Evolutionary conservation across 2,888 invertebrate species (phyloP).

Genomic region (Aromia moschata): DNA sequence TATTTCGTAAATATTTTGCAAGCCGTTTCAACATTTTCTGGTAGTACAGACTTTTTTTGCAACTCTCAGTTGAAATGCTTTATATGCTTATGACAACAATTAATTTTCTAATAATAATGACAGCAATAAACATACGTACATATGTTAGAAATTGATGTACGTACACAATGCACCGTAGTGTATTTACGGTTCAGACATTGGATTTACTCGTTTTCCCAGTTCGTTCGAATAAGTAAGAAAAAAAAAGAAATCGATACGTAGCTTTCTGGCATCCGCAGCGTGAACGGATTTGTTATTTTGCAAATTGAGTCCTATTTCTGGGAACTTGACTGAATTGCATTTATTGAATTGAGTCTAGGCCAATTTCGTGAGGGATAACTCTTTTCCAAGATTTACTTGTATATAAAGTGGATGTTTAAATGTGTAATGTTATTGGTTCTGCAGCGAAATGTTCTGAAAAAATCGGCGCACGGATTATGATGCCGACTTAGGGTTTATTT

Average conservation of each 20-base stretch:
- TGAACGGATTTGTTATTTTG: constrained; percentile 38
- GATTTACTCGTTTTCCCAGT: constrained; percentile 8
- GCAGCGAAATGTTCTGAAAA: not conserved
- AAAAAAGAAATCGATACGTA: constrained; percentile 20
- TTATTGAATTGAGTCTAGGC: constrained; percentile 41
- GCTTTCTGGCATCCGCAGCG: constrained; percentile 18
- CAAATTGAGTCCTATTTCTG: constrained; percentile 37
- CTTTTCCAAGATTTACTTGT: constrained; percentile 26
- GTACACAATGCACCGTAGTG: too few species aligned
- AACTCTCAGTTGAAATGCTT: too few species aligned
- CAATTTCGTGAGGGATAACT: constrained; percentile 31
- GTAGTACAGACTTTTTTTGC: too few species aligned
- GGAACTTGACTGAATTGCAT: constrained; percentile 35
- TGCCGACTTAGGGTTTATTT: too few species aligned
- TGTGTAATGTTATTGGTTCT: constrained; percentile 13
- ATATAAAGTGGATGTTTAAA: constrained; percentile 28
- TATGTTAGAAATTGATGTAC: too few species aligned
- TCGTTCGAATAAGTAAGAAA: not conserved
- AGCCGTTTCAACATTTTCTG: too few species aligned
- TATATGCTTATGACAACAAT: too few species aligned
- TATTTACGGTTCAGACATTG: constrained; percentile 4
- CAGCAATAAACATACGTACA: too few species aligned
- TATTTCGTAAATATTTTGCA: too few species aligned
- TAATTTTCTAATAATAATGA: too few species aligned
- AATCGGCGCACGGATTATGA: too few species aligned